Percentiles rank a stretch among this genome's conserved stretches.
These are phyloP conservation scores for Drosophila peninsularis DNA, from an alignment of 2,888 invertebrate genomes.

Conservation along the genomic window DNA sequence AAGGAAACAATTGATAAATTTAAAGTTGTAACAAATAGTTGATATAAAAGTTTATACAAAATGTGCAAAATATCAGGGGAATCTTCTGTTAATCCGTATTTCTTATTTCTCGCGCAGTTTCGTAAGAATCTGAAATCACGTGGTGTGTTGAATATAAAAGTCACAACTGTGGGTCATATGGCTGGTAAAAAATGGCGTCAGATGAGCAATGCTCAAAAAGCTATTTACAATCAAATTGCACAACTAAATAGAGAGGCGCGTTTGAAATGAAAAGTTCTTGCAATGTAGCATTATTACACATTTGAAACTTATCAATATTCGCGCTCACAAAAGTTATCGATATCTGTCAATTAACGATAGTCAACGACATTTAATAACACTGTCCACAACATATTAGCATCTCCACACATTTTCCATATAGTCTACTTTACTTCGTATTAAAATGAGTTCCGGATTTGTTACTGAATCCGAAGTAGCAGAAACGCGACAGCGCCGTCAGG, in stretches of 20 bases:
- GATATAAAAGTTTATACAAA: not conserved
- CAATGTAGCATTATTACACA: not conserved
- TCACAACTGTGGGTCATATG: constrained; percentile 20
- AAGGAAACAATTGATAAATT: not conserved
- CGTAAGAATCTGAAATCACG: constrained; percentile 40
- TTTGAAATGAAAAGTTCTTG: not conserved
- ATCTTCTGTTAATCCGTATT: constrained; percentile 40
- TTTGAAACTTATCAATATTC: not conserved
- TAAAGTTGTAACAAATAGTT: not conserved
- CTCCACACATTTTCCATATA: constrained; percentile 42
- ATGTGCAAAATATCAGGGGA: not conserved
- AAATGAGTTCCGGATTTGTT: constrained; percentile 96
- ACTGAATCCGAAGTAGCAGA: constrained; percentile 94
- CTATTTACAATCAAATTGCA: constrained; percentile 28
- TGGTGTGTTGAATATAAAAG: constrained; percentile 31
- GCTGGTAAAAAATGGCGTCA: constrained; percentile 50
- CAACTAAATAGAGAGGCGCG: constrained; percentile 19
- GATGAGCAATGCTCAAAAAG: constrained; percentile 47
- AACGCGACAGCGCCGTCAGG: constrained; percentile 91
- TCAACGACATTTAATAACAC: constrained; percentile 27
- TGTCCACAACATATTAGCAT: constrained; percentile 39
- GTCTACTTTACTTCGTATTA: not conserved
- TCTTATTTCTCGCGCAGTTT: constrained; percentile 49
- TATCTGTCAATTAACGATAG: constrained; percentile 10
- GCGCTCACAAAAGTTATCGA: constrained; percentile 24